Base-by-base conservation (phyloP, 2,113 vertebrate genomes). In the Heterotilapia buettikoferi region DNA sequence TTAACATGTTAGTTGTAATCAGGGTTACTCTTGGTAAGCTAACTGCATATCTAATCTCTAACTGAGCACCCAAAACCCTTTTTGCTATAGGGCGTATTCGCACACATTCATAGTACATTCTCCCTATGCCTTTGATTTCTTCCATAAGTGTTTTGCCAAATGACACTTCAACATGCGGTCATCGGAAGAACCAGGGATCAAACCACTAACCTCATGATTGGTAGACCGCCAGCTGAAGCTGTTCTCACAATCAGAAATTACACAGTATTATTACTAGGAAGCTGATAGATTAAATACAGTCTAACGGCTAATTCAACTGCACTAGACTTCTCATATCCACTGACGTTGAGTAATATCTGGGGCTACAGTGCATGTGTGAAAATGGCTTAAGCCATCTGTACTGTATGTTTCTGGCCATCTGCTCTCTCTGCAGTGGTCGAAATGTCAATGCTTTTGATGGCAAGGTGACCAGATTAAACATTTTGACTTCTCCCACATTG, bases 401-500 rank as follows among this genome's bases (percentile, higher is more conserved):
- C 61, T 66, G 38, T 71, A 68, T 16, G 38, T 66, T 36, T 80
- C 24, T 26, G 52, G 8, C 93, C 93, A 93, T 92, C 92, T 94
- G 93, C 82, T 92, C 76, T 81, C 47, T 83, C 24, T 61, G 84
- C 78, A 80, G 40, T 54, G 63, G 84, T 84, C 80, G 33, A 81
- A 87, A 88, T 10, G 43, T 61, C 83, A 54, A 38, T n/a, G 73
- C 59, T 88, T 89, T 83, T n/a, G 5, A 84, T 85, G 26, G 31
- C 76, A 81, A 82, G 66, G 47, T 68, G 16, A 78, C 29, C 63
- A 84, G 89, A 90, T 93, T 86, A 92, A 88, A 84, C 80, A 86
- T 83, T 89, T 59, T 83, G 31, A 82, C 33, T 86, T 33, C 4
- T 21, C 13, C 11, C 33, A 3, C 82, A 82, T 86, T 63, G 63